Evolutionary conservation across 2,888 invertebrate species (phyloP).

Genomic region (Drosophila phalerata): DNA sequence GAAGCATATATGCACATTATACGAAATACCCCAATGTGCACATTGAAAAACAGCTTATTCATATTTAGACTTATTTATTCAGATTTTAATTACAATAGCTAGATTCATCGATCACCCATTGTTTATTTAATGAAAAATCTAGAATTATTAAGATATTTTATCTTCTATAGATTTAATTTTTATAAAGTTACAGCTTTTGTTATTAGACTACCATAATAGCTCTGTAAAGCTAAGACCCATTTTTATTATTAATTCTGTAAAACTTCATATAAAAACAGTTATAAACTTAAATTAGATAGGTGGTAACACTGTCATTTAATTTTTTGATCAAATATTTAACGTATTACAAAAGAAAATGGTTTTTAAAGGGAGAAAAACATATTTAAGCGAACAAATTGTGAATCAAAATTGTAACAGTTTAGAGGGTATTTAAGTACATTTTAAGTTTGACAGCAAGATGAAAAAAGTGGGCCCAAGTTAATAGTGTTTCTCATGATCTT

Average conservation of each 20-base stretch:
- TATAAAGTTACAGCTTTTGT: background rate
- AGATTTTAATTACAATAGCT: background rate
- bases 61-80: background rate
- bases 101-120: background rate
- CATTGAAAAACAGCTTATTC: background rate
- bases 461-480: slow-evolving; percentile 19
- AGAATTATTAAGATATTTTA: background rate
- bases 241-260: background rate
- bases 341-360: too few species aligned
- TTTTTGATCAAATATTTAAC: too few species aligned
- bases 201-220: background rate
- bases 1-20: background rate
- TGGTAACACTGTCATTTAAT: too few species aligned
- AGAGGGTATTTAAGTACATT: too few species aligned
- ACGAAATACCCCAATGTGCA: background rate
- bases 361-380: too few species aligned
- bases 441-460: background rate
- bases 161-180: background rate
- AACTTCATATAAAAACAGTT: background rate
- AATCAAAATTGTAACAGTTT: background rate
- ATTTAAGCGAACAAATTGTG: background rate
- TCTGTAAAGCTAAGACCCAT: slow-evolving; percentile 13
- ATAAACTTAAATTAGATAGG: too few species aligned
- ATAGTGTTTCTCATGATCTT: slow-evolving; percentile 35
- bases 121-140: background rate